phyloP scores from a whole-genome alignment of 30 jellyfish, hydroid and myxozoan genomes.

The Nemopilema nomurai region DNA sequence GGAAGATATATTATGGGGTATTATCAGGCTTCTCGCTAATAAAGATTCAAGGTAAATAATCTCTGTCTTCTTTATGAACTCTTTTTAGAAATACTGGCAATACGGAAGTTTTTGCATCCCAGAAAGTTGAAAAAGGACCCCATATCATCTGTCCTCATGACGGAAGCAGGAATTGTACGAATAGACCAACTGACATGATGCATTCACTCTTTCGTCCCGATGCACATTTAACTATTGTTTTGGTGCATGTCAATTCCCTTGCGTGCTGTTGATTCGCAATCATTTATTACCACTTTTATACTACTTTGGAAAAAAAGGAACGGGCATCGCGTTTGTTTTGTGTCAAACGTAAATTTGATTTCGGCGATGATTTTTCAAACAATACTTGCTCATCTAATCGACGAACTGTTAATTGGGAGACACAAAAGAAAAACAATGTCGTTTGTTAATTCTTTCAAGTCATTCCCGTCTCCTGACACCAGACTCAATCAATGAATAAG shows the following conservation, averaged over 20 bases:
- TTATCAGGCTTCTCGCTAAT: slow-evolving; percentile 59
- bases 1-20: slow-evolving; percentile 80
- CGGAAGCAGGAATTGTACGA: no score
- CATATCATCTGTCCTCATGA: not conserved
- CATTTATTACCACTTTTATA: not conserved
- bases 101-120: not conserved
- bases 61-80: not conserved
- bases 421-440: no score
- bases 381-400: no score
- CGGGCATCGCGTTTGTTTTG: not conserved
- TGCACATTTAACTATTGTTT: no score
- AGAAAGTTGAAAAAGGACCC: not conserved
- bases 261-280: not conserved
- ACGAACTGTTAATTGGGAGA: no score
- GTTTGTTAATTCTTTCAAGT: no score
- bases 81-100: not conserved
- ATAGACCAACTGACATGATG: no score
- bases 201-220: not conserved
- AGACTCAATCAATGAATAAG: no score
- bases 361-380: no score
- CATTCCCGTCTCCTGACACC: no score
- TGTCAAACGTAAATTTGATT: not conserved
- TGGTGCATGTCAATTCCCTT: not conserved
- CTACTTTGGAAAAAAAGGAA: not conserved
- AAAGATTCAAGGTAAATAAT: slow-evolving; percentile 50